Conservation (phyloP, 2,888 invertebrate species). For the Amiota minor region DNA sequence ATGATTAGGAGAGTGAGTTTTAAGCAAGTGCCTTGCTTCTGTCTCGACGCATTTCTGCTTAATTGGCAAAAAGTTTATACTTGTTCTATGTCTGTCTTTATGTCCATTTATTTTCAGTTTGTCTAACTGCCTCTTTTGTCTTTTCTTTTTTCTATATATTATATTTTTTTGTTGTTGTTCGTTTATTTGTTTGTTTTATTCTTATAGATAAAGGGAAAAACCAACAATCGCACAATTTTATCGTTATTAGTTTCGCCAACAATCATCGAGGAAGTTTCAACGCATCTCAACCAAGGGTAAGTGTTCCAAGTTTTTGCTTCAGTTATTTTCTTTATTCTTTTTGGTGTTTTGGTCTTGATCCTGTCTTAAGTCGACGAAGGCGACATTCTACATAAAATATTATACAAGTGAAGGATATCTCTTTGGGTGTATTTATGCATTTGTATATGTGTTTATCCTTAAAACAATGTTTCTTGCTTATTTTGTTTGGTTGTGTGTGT, state of each 20-base stretch:
- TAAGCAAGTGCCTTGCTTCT: slow-evolving; percentile 22
- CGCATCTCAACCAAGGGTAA: slow-evolving; percentile 74
- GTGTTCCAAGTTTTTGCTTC: slow-evolving; percentile 39
- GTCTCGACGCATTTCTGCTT: slow-evolving; percentile 53
- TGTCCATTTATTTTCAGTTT: slow-evolving; percentile 46
- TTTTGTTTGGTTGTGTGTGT: slow-evolving; percentile 12
- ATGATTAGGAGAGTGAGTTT: not conserved
- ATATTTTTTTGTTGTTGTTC: slow-evolving; percentile 40
- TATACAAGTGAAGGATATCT: not conserved
- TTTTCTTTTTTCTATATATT: slow-evolving; percentile 21
- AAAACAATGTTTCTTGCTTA: not conserved
- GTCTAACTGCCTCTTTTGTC: slow-evolving; percentile 24
- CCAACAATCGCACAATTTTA: slow-evolving; percentile 89
- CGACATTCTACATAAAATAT: slow-evolving; percentile 9
- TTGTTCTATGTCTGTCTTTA: slow-evolving; percentile 31
- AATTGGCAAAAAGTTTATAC: slow-evolving; percentile 64
- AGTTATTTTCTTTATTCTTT: not conserved
- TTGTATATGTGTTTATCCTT: not conserved
- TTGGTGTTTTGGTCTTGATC: slow-evolving; percentile 36
- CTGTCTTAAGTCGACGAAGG: slow-evolving; percentile 44
- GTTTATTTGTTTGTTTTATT: slow-evolving; percentile 46
- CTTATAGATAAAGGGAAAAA: slow-evolving; percentile 79
- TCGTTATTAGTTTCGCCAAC: slow-evolving; percentile 88
- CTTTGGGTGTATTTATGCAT: not conserved
- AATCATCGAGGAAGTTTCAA: slow-evolving; percentile 78